These are phyloP conservation scores for Linnaemya tessellans DNA, from an alignment of 2,888 invertebrate species.

Conservation along the genomic window DNA sequence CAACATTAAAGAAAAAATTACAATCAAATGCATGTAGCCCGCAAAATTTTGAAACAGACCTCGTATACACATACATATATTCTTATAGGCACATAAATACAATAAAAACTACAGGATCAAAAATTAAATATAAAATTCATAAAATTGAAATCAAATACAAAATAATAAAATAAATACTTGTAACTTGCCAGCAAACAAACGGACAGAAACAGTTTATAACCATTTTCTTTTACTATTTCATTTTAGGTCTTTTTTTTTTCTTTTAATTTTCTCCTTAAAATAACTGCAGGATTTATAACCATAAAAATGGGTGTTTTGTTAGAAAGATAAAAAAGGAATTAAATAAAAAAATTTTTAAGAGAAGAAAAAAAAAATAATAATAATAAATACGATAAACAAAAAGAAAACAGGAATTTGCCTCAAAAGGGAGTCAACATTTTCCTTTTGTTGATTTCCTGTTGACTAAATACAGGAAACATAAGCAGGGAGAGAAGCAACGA, in stretches of 20 bases:
- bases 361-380: constrained; percentile 1
- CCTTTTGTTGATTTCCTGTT: constrained; percentile 65
- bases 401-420: constrained; percentile 50
- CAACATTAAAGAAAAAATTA: too few relatives aligned
- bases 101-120: constrained; percentile 18
- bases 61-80: too few relatives aligned
- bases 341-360: constrained; percentile 12
- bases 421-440: constrained; percentile 61
- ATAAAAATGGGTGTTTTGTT: constrained; percentile 53
- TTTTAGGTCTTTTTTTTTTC: background rate
- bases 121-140: constrained; percentile 37
- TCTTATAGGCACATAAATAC: constrained; percentile 3
- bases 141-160: constrained; percentile 61
- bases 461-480: constrained; percentile 53
- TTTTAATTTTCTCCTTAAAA: constrained; percentile 32
- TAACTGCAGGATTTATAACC: constrained; percentile 59
- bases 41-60: too few relatives aligned
- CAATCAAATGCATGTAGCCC: too few relatives aligned
- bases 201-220: constrained; percentile 31
- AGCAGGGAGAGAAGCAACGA: constrained; percentile 2
- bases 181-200: constrained; percentile 5
- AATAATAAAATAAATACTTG: constrained; percentile 65
- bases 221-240: constrained; percentile 14
- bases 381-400: constrained; percentile 48
- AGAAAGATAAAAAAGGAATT: constrained; percentile 22